Conservation (phyloP, 2,888 invertebrate genomes). For the Chorisops tibialis region DNA sequence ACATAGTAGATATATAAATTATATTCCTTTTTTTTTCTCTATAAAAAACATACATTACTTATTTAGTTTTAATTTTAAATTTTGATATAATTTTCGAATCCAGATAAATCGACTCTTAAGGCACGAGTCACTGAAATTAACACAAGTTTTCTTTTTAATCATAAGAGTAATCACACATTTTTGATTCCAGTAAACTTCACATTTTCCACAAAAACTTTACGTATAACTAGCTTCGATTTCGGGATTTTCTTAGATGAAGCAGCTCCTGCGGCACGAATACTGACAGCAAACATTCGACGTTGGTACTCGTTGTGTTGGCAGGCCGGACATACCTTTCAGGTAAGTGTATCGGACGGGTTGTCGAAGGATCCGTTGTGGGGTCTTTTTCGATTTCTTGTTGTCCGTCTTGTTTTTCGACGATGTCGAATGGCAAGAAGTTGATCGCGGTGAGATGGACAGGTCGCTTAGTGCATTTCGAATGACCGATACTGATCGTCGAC, state of each 20-base stretch:
- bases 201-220: no score
- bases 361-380: slow-evolving; percentile 70
- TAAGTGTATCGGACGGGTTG: slow-evolving; percentile 77
- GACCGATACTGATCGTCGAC: slow-evolving; percentile 58
- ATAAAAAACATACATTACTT: no score
- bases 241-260: background rate
- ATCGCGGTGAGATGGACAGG: slow-evolving; percentile 60
- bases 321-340: slow-evolving; percentile 73
- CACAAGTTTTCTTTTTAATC: slow-evolving; percentile 1
- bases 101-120: slow-evolving; percentile 1
- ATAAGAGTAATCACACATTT: slow-evolving; percentile 15
- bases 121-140: slow-evolving; percentile 4
- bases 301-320: slow-evolving; percentile 78
- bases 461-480: slow-evolving; percentile 67
- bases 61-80: background rate
- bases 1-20: no score
- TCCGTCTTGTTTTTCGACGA: slow-evolving; percentile 38
- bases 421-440: slow-evolving; percentile 61
- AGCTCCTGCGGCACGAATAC: slow-evolving; percentile 16
- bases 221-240: background rate
- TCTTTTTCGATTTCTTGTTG: slow-evolving; percentile 28
- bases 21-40: background rate
- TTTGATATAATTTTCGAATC: slow-evolving; percentile 4
- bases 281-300: slow-evolving; percentile 52
- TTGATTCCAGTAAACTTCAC: no score